Base-by-base conservation (phyloP, 2,888 invertebrate genomes). In the Callimorpha dominula region DNA sequence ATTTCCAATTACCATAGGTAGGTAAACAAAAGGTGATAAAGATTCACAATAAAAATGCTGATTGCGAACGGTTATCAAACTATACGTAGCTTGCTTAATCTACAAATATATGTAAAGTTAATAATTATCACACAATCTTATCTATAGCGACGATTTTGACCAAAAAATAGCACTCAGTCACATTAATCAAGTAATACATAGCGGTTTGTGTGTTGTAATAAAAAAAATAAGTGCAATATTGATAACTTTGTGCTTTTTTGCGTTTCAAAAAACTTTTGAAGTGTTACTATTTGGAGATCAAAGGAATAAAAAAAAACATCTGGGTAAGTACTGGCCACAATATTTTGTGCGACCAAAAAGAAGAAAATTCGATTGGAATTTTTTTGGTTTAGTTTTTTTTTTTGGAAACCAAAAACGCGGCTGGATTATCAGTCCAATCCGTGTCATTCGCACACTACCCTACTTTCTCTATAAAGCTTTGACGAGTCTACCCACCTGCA, bases 81-180 rank as follows among this genome's bases (percentile, higher is more conserved):
- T 66, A 74, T 62, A 69, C 67, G 74, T 76, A 78, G 57, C 17
- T 54, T 15, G 63, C 74, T 73, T 84, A 84, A 84, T 84, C 81
- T 73, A 81, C 54, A 52, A n/a, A 67, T 54, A 67, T 86, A 86
- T 85, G 81, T 85, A 81, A 83, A 87, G 87, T 86, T 83, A 83
- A 84, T 86, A 86, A 87, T 87, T 85, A 88, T 85, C 86, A 76
- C 57, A 69, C 78, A 86, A 89, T 90, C 89, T 90, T 86, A 90
- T 90, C 89, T 71, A 7, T 72, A 71, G 74, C 79, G 76, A 72
- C 77, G 31, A 60, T 60, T 31, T 31, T 31, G 31, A 60, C 60
- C 31, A 12, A 17, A 60, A 65, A 68, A 46, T 68, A 49, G 43
- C 68, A 68, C n/a, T 68, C 60, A 68, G 60, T 66, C 80, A 75